Conservation (phyloP, 2,113 vertebrate species). For the Corvus cornix region DNA sequence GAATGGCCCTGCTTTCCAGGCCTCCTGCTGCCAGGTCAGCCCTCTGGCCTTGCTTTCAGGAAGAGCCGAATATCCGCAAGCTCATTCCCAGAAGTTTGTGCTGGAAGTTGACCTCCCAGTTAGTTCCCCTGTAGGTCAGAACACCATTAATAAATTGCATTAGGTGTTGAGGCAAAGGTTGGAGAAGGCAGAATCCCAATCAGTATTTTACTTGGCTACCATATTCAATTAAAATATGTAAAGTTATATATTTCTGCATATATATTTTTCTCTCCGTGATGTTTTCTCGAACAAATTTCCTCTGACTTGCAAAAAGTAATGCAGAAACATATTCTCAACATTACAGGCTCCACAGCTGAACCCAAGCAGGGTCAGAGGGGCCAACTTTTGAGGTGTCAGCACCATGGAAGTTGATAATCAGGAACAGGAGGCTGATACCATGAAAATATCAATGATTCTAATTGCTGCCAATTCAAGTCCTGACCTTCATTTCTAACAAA, state of each 20-base stretch:
- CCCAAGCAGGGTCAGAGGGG: constrained; percentile 39
- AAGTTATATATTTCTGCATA: constrained; percentile 6
- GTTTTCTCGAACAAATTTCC: constrained; percentile 13
- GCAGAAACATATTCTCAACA: constrained; percentile 5
- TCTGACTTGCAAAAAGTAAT: background rate
- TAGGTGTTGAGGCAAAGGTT: constrained; percentile 49
- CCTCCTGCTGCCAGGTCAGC: background rate
- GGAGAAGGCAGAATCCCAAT: constrained; percentile 32
- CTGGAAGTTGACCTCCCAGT: constrained; percentile 36
- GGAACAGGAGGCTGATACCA: constrained; percentile 34
- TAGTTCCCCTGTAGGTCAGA: constrained; percentile 34
- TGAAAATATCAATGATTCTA: constrained; percentile 56
- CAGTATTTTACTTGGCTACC: background rate
- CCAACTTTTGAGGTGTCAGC: constrained; percentile 44
- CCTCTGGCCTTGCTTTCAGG: background rate
- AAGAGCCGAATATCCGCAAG: background rate
- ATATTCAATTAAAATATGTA: constrained; percentile 39
- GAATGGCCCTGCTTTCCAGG: background rate
- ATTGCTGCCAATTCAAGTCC: constrained; percentile 41
- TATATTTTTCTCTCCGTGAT: background rate
- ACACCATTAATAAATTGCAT: constrained; percentile 60
- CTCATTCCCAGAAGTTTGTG: background rate
- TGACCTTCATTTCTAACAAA: constrained; percentile 61
- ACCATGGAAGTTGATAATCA: constrained; percentile 40
- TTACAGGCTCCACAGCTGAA: background rate